Percentiles rank a stretch among this genome's conserved stretches.
phyloP scores from a whole-genome alignment of 1,140 invertebrate species.

The Hetaerina americana region DNA sequence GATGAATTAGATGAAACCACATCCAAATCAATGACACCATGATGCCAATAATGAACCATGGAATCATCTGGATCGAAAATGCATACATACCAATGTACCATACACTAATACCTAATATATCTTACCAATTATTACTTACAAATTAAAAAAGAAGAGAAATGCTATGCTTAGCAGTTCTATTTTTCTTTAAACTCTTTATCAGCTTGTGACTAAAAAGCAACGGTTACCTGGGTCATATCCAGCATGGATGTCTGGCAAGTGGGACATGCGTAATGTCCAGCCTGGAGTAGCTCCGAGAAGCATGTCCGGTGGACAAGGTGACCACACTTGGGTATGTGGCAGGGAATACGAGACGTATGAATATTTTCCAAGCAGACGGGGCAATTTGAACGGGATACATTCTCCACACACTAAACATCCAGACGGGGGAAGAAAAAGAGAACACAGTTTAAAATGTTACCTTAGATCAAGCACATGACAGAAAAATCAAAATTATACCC shows the following conservation, averaged over 20 bases:
- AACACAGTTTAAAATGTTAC: neutral
- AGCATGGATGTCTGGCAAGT: constrained; percentile 71
- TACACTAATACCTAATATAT: neutral
- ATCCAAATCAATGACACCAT: too few species aligned
- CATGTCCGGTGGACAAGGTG: constrained; percentile 70
- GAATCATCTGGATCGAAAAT: neutral
- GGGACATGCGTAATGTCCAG: constrained; percentile 75
- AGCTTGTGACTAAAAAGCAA: too few species aligned
- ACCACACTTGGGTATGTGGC: constrained; percentile 74
- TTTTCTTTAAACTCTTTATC: too few species aligned
- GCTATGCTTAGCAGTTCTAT: too few species aligned
- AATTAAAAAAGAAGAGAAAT: neutral
- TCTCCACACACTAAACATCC: constrained; percentile 64
- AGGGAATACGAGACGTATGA: constrained; percentile 72
- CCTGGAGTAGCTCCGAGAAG: constrained; percentile 60
- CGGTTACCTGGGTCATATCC: constrained; percentile 59
- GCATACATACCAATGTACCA: neutral
- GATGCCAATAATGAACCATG: too few species aligned
- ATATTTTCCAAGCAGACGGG: constrained; percentile 79
- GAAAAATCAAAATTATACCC: too few species aligned
- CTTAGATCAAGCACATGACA: too few species aligned
- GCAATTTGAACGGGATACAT: constrained; percentile 71
- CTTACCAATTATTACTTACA: neutral
- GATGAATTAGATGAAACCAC: too few species aligned
- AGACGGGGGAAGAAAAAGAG: constrained; percentile 14